These are phyloP conservation scores for Erebia ligea DNA, from an alignment of 2,888 invertebrate species.

Conservation along the genomic window DNA sequence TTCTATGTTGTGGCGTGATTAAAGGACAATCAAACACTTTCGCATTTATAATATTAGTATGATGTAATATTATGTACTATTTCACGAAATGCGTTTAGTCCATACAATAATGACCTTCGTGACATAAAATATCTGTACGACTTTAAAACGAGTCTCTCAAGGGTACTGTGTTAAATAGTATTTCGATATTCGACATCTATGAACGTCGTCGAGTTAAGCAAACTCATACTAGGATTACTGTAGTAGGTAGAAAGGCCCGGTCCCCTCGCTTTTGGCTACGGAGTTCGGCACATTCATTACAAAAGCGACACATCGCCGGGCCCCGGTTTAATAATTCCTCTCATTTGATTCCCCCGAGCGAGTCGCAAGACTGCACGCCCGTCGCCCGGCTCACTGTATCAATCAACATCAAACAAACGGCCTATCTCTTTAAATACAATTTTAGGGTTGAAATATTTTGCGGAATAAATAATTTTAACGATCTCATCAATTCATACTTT, in stretches of 20 bases:
- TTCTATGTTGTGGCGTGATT: no score
- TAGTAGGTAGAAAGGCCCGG: slow-evolving; percentile 53
- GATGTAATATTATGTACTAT: no score
- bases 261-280: slow-evolving; percentile 52
- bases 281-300: slow-evolving; percentile 73
- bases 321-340: slow-evolving; percentile 80
- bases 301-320: slow-evolving; percentile 78
- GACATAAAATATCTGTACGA: not conserved
- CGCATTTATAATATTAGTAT: no score
- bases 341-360: slow-evolving; percentile 74
- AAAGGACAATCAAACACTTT: no score
- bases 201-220: not conserved
- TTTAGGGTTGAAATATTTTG: slow-evolving; percentile 29
- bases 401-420: slow-evolving; percentile 82
- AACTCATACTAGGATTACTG: not conserved
- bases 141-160: not conserved
- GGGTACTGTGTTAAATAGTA: not conserved
- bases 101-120: no score
- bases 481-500: slow-evolving; percentile 10
- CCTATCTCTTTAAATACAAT: slow-evolving; percentile 52
- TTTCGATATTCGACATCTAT: not conserved
- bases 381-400: slow-evolving; percentile 80
- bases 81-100: no score
- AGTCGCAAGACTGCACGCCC: slow-evolving; percentile 73
- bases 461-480: slow-evolving; percentile 5